Evolutionary conservation across 2,113 vertebrate genomes (phyloP), one percentile per base, ranked within the genome.

Genomic region (Scomber colias): DNA sequence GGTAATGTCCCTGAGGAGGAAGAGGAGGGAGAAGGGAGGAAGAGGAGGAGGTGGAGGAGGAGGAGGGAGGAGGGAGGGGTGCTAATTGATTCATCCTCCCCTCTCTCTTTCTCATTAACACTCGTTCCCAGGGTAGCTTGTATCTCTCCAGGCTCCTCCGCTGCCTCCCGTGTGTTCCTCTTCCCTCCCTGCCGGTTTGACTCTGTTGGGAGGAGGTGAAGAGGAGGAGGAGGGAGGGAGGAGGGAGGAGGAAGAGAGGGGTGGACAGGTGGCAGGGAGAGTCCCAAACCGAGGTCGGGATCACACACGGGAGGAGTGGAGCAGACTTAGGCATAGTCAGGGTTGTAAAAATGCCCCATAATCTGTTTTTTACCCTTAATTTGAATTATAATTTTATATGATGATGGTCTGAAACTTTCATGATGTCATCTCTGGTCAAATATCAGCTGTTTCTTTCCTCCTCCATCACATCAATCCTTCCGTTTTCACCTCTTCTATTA

Each of bases 41-140:
- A 35, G 31, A 35, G 31, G 31, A 8, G 31, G 31, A 35, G 31
- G 31, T 7, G 31, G 31, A 35, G 31, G 31, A 35, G 31, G 31
- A 35, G 31, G 31, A 35, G 31, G 31, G 31, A 35, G 21, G 31
- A 6, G 6, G n/a, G n/a, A n/a, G 86, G 62, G 77, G 89, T 64
- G 91, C 85, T 94, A 95, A 95, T 94, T 94, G 94, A 95, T 93
- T 94, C 62, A 82, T 91, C 86, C 85, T 94, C 84, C 87, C 87
- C 16, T 24, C 80, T 24, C 80, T 83, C 77, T 76, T 59, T 82
- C 86, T 94, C 82, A 94, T 95, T 95, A 94, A 88, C 92, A 87
- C 87, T 71, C 13, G 83, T 79, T 94, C 93, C 86, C 87, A 75
- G 90, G 88, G 88, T 71, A 79, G 85, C 79, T 0, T 74, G 83